Conservation (phyloP, 1,140 invertebrate species). For the Drosophila neocordata region DNA sequence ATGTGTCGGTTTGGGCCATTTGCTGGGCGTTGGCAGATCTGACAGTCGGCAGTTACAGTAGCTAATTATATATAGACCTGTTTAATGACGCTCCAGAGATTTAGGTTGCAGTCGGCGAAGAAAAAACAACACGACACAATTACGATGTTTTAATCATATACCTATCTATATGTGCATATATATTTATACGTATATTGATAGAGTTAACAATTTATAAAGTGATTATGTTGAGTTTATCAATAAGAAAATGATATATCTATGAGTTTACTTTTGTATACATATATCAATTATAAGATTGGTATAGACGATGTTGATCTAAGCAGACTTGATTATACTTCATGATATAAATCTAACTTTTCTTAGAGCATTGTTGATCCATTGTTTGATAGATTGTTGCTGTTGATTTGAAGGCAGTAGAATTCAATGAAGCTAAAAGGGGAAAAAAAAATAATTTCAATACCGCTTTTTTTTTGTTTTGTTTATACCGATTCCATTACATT, state of each 20-base stretch:
- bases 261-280: neutral
- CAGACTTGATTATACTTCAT: too few relatives aligned
- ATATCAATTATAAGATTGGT: neutral
- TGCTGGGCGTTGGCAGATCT: slow-evolving; percentile 1
- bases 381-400: too few relatives aligned
- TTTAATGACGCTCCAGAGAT: slow-evolving; percentile 21
- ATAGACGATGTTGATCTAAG: neutral
- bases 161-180: neutral
- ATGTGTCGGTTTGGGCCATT: neutral
- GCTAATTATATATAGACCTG: slow-evolving; percentile 17
- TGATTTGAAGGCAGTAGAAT: too few relatives aligned
- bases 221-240: slow-evolving; percentile 4
- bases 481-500: too few relatives aligned
- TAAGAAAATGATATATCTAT: neutral
- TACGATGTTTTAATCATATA: slow-evolving; percentile 8
- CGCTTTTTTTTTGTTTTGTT: too few relatives aligned
- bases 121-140: slow-evolving; percentile 3
- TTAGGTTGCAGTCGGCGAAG: neutral
- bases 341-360: too few relatives aligned
- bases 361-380: too few relatives aligned
- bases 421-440: too few relatives aligned
- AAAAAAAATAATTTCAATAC: too few relatives aligned
- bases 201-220: slow-evolving; percentile 2
- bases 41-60: slow-evolving; percentile 16
- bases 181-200: neutral